Evolutionary conservation across 1,140 invertebrate genomes (phyloP).

Genomic region (Uloborus diversus): DNA sequence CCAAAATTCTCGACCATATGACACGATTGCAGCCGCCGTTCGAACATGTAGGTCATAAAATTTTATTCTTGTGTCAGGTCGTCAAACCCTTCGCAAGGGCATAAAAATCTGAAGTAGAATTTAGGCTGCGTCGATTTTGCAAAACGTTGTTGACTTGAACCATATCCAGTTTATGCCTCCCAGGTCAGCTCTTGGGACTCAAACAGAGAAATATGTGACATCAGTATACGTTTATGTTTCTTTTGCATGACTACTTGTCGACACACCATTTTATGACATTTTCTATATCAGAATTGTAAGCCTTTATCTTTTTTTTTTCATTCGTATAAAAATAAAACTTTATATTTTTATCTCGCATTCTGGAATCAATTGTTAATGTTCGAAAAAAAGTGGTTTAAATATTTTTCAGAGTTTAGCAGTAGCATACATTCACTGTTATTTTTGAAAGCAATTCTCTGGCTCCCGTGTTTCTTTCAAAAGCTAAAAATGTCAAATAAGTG

Average conservation of each 20-base stretch:
- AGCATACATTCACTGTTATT: too few relatives aligned
- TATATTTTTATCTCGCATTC: too few relatives aligned
- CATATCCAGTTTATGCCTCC: constrained; percentile 34
- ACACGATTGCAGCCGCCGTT: constrained; percentile 43
- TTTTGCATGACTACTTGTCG: constrained; percentile 38
- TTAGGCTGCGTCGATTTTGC: constrained; percentile 22
- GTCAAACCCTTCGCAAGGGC: constrained; percentile 35
- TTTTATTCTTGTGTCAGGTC: constrained; percentile 50
- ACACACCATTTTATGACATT: constrained; percentile 24
- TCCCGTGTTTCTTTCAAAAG: too few relatives aligned
- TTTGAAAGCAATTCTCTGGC: too few relatives aligned
- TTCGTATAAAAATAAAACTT: too few relatives aligned
- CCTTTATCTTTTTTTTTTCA: not conserved
- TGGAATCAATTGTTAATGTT: too few relatives aligned
- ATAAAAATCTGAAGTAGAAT: constrained; percentile 48
- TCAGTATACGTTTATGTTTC: constrained; percentile 45
- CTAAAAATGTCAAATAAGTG: too few relatives aligned
- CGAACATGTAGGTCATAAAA: constrained; percentile 49
- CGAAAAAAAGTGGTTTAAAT: too few relatives aligned
- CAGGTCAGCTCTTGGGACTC: not conserved
- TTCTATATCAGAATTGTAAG: too few relatives aligned
- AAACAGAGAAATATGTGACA: not conserved
- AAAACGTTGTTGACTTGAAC: constrained; percentile 40
- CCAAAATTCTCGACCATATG: constrained; percentile 33
- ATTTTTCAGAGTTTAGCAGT: too few relatives aligned